A percentile compares a stretch with the other conserved stretches of the same genome.
phyloP scores from a whole-genome alignment of 2,888 invertebrate genomes.

The Metellina segmentata region DNA sequence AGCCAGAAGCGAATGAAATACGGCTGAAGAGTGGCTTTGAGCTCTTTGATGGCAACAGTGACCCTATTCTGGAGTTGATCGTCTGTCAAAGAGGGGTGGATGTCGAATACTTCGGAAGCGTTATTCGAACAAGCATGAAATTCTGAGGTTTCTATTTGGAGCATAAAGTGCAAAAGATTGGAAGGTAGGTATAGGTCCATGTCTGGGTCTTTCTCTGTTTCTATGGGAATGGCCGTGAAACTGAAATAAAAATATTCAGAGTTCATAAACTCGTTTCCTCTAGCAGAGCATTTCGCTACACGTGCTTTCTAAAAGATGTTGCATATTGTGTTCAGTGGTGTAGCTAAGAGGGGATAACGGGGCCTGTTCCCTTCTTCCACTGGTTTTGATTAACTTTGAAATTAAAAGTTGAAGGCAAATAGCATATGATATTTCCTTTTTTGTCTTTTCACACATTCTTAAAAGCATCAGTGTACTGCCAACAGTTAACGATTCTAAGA shows the following conservation, averaged over 20 bases:
- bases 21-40: neutral
- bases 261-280: too few relatives aligned
- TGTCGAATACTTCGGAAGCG: neutral
- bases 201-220: neutral
- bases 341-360: too few relatives aligned
- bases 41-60: constrained; percentile 24
- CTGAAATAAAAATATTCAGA: neutral
- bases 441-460: too few relatives aligned
- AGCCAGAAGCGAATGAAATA: constrained; percentile 26
- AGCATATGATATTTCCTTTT: too few relatives aligned
- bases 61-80: constrained; percentile 21
- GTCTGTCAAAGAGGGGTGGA: neutral
- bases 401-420: too few relatives aligned
- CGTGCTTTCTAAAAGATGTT: too few relatives aligned
- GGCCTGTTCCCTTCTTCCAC: too few relatives aligned
- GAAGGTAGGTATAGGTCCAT: constrained; percentile 7
- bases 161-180: constrained; percentile 10
- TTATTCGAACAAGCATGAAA: neutral
- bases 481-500: too few relatives aligned
- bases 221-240: constrained; percentile 6
- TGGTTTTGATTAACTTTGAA: too few relatives aligned
- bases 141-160: constrained; percentile 24
- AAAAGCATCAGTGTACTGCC: too few relatives aligned
- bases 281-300: too few relatives aligned
- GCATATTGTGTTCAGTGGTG: too few relatives aligned